Evolutionary conservation across 2,113 vertebrate species (phyloP).

Genomic region (rat (Rattus norvegicus)): DNA sequence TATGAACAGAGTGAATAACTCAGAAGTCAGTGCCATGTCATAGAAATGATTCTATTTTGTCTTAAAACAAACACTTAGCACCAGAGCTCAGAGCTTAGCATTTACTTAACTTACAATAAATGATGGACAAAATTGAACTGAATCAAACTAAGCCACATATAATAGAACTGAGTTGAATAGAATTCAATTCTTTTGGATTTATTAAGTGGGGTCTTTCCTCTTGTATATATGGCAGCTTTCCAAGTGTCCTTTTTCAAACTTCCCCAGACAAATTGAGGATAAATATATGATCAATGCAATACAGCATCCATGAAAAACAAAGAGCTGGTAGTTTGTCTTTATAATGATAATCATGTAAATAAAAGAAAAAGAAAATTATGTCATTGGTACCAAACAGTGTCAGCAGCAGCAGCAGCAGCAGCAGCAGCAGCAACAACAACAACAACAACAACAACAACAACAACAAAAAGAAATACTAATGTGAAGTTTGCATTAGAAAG

Average conservation of each 20-base stretch:
- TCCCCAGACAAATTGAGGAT: conserved; percentile 51
- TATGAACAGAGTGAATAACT: neutral
- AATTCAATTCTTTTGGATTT: conserved; percentile 50
- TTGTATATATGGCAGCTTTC: conserved; percentile 35
- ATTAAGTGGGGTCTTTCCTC: conserved; percentile 40
- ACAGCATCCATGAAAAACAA: conserved; percentile 26
- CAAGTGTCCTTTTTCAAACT: conserved; percentile 57
- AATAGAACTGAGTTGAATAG: conserved; percentile 49
- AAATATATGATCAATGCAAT: conserved; percentile 30
- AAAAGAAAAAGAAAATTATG: conserved; percentile 1
- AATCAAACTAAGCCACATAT: conserved; percentile 33
- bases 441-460: neutral
- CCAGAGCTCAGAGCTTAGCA: conserved; percentile 7
- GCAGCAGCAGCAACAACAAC: too few species aligned
- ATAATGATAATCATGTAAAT: conserved; percentile 26
- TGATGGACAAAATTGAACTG: conserved; percentile 29
- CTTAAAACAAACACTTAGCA: conserved; percentile 36
- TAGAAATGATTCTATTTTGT: conserved; percentile 45
- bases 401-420: neutral
- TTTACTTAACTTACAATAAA: conserved; percentile 48
- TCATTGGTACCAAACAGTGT: neutral
- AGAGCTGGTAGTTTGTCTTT: conserved; percentile 9
- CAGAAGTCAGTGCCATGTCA: neutral
- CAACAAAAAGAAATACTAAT: neutral
- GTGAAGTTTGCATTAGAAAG: conserved; percentile 36